Base-by-base conservation (phyloP, 1,140 invertebrate species). In the Drosophila biarmipes region DNA sequence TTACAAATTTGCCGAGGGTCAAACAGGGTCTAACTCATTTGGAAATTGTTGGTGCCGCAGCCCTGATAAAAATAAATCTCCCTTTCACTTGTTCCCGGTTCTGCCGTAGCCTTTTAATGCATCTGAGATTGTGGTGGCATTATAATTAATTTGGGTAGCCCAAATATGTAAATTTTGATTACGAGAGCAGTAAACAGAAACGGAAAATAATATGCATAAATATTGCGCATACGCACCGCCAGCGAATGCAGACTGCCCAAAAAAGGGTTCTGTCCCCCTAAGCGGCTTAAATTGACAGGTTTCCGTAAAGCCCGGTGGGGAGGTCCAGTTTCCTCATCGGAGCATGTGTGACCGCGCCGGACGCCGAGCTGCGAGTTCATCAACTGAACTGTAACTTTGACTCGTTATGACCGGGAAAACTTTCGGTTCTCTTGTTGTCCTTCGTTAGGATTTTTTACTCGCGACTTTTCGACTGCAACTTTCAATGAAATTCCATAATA, bases 81-180 rank as follows among this genome's bases (percentile, higher is more conserved):
- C 4, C 51, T 38, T 29, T 35, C 42, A 46, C 46, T 56, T 48
- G 53, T 43, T 21, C 49, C 29, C 62, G 29, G 42, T 27, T 46
- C 45, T 76, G 14, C 54, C 43, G 46, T 52, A 42, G 40, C 19
- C 34, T 61, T 51, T 58, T 52, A 61, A 17, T 45, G 29, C 15
- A 27, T 56, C 40, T 45, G 49, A 69, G 56, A 76, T 43, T 72
- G 73, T 63, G 67, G 73, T 46, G 56, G 82, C 48, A 87, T 81
- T 87, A 87, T 86, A 86, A 86, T 86, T 86, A 86, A 86, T 86
- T 86, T 87, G 51, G 69, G 59, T 76, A 75, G 64, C 61, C 82
- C 78, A 86, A 87, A 87, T 86, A 87, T 86, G 78, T 82, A 86
- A 75, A 87, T 87, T 86, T 53, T 81, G 68, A 82, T 72, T 81